phyloP scores from a whole-genome alignment of 2,797 vertebrate species.

The Sebastes vulpes region DNA sequence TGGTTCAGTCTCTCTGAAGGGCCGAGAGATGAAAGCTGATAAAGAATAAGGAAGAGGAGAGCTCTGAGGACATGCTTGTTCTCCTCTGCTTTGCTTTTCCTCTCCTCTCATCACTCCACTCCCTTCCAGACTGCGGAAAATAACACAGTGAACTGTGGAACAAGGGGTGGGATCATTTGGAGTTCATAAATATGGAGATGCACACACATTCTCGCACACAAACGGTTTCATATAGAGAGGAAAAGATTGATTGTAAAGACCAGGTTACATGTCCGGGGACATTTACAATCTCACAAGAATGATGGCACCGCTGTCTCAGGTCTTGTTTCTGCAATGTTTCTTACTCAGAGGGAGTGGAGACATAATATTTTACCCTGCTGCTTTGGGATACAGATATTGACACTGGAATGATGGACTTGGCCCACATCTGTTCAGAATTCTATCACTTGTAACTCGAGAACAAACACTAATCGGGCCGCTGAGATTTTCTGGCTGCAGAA shows the following conservation, averaged over 20 bases:
- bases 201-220: not conserved
- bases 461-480: constrained; percentile 18
- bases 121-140: constrained; percentile 50
- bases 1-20: constrained; percentile 68
- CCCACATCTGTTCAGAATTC: constrained; percentile 17
- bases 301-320: constrained; percentile 40
- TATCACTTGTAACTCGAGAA: constrained; percentile 12
- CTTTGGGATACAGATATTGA: constrained; percentile 56
- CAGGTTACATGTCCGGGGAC: constrained; percentile 29
- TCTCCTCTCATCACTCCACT: constrained; percentile 51
- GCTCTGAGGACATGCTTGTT: constrained; percentile 52
- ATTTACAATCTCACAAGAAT: constrained; percentile 34
- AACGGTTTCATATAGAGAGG: constrained; percentile 17
- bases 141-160: constrained; percentile 49
- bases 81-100: constrained; percentile 32
- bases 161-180: constrained; percentile 44
- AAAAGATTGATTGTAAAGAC: constrained; percentile 10
- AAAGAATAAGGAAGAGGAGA: constrained; percentile 59
- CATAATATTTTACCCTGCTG: constrained; percentile 47
- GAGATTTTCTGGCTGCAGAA: constrained; percentile 1
- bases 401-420: constrained; percentile 48
- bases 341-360: constrained; percentile 37
- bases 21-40: constrained; percentile 75
- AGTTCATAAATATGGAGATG: constrained; percentile 64
- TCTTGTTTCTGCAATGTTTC: constrained; percentile 45